Base-by-base conservation (phyloP, 2,113 vertebrate genomes). In the Cariama cristata region DNA sequence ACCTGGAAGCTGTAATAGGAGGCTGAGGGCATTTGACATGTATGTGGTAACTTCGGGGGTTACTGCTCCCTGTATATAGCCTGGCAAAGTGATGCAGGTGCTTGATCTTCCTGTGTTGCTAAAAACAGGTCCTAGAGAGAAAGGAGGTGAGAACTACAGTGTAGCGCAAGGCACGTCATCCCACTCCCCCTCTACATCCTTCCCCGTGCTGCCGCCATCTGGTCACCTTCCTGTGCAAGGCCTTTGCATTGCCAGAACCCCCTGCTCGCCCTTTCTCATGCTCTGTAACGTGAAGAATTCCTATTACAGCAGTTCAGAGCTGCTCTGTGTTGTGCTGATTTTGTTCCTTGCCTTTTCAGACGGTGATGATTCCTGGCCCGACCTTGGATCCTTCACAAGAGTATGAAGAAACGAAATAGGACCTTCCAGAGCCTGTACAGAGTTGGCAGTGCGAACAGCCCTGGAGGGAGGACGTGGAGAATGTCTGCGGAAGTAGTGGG, bases 301-400 rank as follows among this genome's bases (percentile, higher is more conserved):
- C 35, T 5, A 4, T 44, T 27, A 2, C 18, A 35, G 49, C 59
- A 7, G 4, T 6, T 82, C 19, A 3, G 64, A 44, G 68, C 42
- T 33, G 27, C 49, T 56, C 38, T 17, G 11, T 0, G 8, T 58
- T 9, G 4, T 40, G 22, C 40, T 97, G 88, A 97, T 77, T 58
- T 22, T 30, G 8, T 27, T 50, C 93, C 55, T 80, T 92, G 19
- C 42, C 89, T 33, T 97, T 98, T 32, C 98, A 99, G 99, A 99
- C 99, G 1, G 94, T 99, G 72, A 94, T 99, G 98, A 98, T 99
- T 82, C 99, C 99, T 33, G 99, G 98, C 40, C 99, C 99, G 3
- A 64, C 96, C 32, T 95, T 98, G 82, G 96, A 98, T 35, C 98
- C 99, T 0, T 97, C 97, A 4, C 95, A 99, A 55, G 99, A 99